Conservation (phyloP, 2,797 vertebrate species). For the Micrastur ruficollis region DNA sequence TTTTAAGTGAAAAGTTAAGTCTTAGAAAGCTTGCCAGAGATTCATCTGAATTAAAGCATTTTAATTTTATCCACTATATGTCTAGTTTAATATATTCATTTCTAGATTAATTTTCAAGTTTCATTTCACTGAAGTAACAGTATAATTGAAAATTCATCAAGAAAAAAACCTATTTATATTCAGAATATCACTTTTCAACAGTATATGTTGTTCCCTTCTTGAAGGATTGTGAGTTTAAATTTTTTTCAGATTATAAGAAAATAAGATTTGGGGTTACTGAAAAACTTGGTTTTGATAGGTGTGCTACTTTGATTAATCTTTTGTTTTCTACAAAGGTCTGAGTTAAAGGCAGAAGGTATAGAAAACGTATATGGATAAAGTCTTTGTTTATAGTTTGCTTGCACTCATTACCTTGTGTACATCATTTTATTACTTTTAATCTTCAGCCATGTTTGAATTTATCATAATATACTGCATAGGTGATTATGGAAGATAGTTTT, state of each 20-base stretch:
- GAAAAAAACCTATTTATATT: background rate
- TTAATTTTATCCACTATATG: background rate
- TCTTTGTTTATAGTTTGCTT: slow-evolving; percentile 39
- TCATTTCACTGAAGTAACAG: background rate
- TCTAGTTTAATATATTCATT: background rate
- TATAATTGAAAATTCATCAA: background rate
- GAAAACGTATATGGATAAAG: background rate
- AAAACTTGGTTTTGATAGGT: background rate
- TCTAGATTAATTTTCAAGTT: background rate
- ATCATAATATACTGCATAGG: slow-evolving; percentile 61
- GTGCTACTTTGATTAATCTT: background rate
- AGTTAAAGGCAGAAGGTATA: background rate
- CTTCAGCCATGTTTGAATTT: slow-evolving; percentile 50
- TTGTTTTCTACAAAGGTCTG: background rate
- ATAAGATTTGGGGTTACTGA: background rate
- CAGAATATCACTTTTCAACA: background rate
- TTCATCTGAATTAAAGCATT: background rate
- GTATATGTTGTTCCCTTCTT: background rate
- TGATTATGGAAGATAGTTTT: slow-evolving; percentile 60
- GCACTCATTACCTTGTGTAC: slow-evolving; percentile 43
- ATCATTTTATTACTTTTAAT: slow-evolving; percentile 65
- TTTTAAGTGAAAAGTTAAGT: background rate
- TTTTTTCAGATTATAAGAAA: background rate
- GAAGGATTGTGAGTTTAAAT: background rate
- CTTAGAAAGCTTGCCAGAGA: background rate